Conservation (phyloP, 2,888 invertebrate genomes). For the Trissonchulus sp. region DNA sequence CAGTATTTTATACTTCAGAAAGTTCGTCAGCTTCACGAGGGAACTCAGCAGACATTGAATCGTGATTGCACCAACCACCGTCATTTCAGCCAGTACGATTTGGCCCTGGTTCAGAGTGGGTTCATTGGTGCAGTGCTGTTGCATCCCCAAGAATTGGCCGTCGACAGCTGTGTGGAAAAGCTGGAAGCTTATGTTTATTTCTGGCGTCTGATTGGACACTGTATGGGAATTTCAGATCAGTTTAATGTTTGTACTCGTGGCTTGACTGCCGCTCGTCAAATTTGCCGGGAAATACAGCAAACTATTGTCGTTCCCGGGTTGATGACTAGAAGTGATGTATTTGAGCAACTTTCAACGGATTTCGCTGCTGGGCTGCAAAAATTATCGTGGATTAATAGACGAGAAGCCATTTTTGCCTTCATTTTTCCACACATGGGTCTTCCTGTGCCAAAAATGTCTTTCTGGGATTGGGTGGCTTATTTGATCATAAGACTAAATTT, state of each 20-base stretch:
- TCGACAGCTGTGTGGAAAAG: constrained; percentile 31
- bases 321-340: not conserved
- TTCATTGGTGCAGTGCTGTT: constrained; percentile 45
- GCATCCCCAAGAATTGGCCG: constrained; percentile 9
- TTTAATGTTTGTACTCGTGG: constrained; percentile 8
- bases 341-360: not conserved
- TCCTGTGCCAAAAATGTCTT: not conserved
- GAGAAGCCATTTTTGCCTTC: not conserved
- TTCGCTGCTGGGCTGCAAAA: not conserved
- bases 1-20: no score
- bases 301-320: constrained; percentile 20
- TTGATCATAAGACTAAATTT: not conserved
- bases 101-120: constrained; percentile 50
- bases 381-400: not conserved
- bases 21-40: no score
- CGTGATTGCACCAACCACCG: not conserved
- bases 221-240: constrained; percentile 46
- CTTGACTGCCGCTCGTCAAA: not conserved
- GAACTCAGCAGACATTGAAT: no score
- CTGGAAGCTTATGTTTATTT: constrained; percentile 51
- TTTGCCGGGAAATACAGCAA: constrained; percentile 1
- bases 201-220: constrained; percentile 50
- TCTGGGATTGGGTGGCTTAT: not conserved
- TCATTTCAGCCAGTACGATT: constrained; percentile 48
- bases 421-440: not conserved